A percentile compares a stretch with the other conserved stretches of the same genome.
These are phyloP conservation scores for Tupaia chinensis DNA, from an alignment of 2,113 vertebrate genomes.

Conservation along the genomic window DNA sequence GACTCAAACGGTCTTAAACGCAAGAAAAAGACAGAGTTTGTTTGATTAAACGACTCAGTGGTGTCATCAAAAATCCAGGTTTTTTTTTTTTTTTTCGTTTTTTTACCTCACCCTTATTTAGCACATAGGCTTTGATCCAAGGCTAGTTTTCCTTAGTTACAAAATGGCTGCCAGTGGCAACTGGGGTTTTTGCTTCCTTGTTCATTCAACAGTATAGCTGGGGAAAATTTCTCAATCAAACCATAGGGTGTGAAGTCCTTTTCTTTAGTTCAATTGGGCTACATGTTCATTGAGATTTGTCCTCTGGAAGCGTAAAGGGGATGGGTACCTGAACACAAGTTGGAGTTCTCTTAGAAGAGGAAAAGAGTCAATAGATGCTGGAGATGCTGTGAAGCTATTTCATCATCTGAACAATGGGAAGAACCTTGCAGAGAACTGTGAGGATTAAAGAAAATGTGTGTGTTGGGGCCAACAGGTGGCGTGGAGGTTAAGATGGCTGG, in stretches of 20 bases:
- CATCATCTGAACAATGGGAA: slow-evolving; percentile 36
- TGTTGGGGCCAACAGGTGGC: neutral
- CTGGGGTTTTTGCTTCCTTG: slow-evolving; percentile 2
- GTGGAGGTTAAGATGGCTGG: too few species aligned
- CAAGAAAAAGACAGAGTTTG: slow-evolving; percentile 52
- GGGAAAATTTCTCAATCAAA: neutral
- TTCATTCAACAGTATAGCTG: neutral
- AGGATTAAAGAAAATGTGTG: slow-evolving; percentile 6
- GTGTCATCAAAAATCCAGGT: neutral
- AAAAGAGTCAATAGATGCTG: slow-evolving; percentile 9
- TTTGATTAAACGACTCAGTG: slow-evolving; percentile 30
- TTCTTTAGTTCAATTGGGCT: slow-evolving; percentile 46
- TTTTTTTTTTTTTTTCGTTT: neutral
- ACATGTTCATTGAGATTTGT: neutral
- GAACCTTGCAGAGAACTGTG: slow-evolving; percentile 50
- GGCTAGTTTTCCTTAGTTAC: slow-evolving; percentile 25
- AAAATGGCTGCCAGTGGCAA: slow-evolving; percentile 53
- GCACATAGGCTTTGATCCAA: slow-evolving; percentile 43
- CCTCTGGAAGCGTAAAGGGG: neutral
- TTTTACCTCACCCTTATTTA: slow-evolving; percentile 40
- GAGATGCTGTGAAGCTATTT: slow-evolving; percentile 23
- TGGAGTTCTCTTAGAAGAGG: slow-evolving; percentile 1
- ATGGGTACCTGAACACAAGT: slow-evolving; percentile 13
- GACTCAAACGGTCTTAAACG: slow-evolving; percentile 42
- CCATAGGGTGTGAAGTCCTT: slow-evolving; percentile 8